Conservation (phyloP, 2,797 vertebrate species). For the Valencia hispanica region DNA sequence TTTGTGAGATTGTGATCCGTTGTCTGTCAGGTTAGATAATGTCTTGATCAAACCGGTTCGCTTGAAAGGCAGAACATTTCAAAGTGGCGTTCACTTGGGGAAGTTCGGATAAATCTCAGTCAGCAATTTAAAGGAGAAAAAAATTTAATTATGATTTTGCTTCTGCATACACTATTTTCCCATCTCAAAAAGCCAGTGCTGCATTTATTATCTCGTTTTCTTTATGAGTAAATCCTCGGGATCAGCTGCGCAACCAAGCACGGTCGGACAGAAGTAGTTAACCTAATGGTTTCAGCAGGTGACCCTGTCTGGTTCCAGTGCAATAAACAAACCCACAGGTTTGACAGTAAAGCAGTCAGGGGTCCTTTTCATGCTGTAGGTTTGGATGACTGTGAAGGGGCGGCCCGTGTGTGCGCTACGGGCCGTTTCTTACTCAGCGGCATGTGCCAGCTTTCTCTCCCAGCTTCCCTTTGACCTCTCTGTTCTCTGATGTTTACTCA, state of each 20-base stretch:
- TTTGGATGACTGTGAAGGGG: conserved; percentile 33
- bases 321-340: not conserved
- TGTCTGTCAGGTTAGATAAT: not conserved
- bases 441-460: conserved; percentile 51
- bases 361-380: conserved; percentile 14
- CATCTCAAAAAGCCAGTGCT: not conserved
- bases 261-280: not conserved
- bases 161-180: not conserved
- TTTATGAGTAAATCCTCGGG: not conserved
- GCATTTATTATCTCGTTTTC: not conserved
- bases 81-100: not conserved
- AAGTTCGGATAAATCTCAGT: no score
- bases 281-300: not conserved
- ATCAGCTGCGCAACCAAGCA: not conserved
- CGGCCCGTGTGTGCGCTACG: conserved; percentile 9
- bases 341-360: conserved; percentile 1
- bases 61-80: not conserved
- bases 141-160: not conserved
- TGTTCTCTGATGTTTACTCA: conserved; percentile 60
- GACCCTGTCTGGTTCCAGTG: not conserved
- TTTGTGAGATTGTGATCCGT: no score
- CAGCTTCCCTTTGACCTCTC: conserved; percentile 68
- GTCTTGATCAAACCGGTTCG: not conserved
- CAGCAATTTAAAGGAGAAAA: no score
- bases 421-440: conserved; percentile 48